phyloP scores from a whole-genome alignment of 2,888 invertebrate genomes.

The Mythimna loreyi region DNA sequence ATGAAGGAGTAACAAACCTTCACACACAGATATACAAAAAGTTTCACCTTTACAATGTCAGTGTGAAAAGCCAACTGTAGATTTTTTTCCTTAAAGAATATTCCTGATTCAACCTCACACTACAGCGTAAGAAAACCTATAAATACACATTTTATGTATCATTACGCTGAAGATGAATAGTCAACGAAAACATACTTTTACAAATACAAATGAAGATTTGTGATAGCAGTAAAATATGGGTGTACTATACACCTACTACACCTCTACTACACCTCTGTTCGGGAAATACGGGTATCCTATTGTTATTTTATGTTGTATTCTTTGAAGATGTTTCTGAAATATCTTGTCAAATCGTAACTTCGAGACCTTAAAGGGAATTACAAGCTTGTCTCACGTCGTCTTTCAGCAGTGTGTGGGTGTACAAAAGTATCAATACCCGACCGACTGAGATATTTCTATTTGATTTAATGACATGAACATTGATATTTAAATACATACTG shows the following conservation, averaged over 20 bases:
- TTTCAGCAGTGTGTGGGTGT: conserved; percentile 8
- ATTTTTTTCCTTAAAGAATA: not conserved
- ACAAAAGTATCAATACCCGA: not conserved
- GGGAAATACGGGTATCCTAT: too few species aligned
- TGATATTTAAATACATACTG: not conserved
- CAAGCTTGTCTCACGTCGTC: not conserved
- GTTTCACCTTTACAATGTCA: too few species aligned
- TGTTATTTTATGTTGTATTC: not conserved
- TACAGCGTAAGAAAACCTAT: not conserved
- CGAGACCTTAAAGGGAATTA: not conserved
- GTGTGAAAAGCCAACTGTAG: too few species aligned
- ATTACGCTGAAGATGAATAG: not conserved
- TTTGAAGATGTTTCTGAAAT: not conserved
- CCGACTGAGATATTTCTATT: not conserved
- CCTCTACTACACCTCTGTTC: not conserved
- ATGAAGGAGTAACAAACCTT: too few species aligned
- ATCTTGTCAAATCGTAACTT: not conserved
- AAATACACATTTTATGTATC: not conserved
- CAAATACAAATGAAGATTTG: not conserved
- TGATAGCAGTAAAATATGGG: not conserved
- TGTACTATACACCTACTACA: not conserved
- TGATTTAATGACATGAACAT: not conserved
- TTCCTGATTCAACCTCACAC: not conserved
- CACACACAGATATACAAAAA: too few species aligned
- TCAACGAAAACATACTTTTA: conserved; percentile 2